Evolutionary conservation across 1,140 invertebrate species (phyloP).

Genomic region (Nylanderia fulva): DNA sequence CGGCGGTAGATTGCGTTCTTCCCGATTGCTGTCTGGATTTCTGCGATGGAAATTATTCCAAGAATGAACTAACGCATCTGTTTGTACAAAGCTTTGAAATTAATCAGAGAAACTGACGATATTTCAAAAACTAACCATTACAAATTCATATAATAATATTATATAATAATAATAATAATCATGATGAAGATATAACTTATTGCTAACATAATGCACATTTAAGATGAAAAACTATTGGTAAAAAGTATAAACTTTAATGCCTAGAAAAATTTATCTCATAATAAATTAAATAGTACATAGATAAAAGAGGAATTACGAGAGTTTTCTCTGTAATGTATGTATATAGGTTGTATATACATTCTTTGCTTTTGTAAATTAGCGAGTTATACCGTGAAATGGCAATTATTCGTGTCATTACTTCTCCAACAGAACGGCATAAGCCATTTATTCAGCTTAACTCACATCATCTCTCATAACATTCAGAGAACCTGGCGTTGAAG

Average conservation of each 20-base stretch:
- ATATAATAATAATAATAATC: not conserved
- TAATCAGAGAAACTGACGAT: constrained; percentile 6
- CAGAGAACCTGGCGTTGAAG: constrained; percentile 16
- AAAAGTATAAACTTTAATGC: no score
- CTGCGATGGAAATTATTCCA: constrained; percentile 13
- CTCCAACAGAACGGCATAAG: not conserved
- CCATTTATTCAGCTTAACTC: constrained; percentile 53
- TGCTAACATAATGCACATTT: not conserved
- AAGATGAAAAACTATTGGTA: not conserved
- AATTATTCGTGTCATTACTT: constrained; percentile 47
- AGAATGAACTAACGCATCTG: not conserved
- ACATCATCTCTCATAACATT: constrained; percentile 38
- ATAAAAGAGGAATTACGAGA: not conserved
- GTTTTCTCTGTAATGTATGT: not conserved
- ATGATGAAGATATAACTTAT: not conserved
- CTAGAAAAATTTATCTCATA: no score
- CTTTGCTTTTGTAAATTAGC: constrained; percentile 11
- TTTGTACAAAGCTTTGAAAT: not conserved
- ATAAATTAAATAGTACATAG: constrained; percentile 8
- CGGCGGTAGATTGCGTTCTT: constrained; percentile 12
- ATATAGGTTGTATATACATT: not conserved
- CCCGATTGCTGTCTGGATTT: not conserved
- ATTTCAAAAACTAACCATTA: not conserved
- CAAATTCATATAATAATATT: not conserved
- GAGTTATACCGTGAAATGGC: constrained; percentile 13